Conservation (phyloP, 2,113 vertebrate genomes). For the Lophotis ruficrista region DNA sequence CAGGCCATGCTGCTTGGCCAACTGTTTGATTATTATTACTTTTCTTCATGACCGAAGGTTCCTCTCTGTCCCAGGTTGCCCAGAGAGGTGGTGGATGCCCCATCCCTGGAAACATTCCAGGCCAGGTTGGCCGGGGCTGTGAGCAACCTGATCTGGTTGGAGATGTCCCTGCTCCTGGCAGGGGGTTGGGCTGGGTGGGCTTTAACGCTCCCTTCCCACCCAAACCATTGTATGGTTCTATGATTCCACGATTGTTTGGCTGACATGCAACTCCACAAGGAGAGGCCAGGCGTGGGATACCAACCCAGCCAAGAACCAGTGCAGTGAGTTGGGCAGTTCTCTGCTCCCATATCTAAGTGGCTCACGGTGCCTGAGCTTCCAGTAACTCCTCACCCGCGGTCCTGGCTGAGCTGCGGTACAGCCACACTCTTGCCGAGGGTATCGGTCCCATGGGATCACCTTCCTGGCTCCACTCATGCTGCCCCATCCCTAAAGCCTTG, state of each 20-base stretch:
- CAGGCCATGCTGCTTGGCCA: not conserved
- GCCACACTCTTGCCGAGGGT: not conserved
- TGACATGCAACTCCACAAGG: not conserved
- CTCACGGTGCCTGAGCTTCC: not conserved
- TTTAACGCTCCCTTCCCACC: too few species aligned
- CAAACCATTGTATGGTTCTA: too few species aligned
- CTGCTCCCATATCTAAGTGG: not conserved
- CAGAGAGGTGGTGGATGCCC: too few species aligned
- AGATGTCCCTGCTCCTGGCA: too few species aligned
- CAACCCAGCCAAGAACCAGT: not conserved
- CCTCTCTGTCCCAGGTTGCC: too few species aligned
- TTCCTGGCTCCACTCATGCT: not conserved
- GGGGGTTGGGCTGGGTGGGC: too few species aligned
- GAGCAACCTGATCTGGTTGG: too few species aligned
- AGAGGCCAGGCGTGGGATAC: not conserved
- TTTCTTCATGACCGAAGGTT: not conserved
- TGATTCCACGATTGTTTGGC: too few species aligned
- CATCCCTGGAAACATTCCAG: too few species aligned
- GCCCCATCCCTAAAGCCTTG: not conserved
- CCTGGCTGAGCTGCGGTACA: not conserved
- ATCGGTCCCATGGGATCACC: rapidly evolving
- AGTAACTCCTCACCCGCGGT: not conserved
- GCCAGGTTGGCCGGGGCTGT: too few species aligned
- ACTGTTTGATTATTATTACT: not conserved
- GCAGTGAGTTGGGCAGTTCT: not conserved